Conservation (phyloP, 2,797 vertebrate genomes). For the Oreonectes daqikongensis region DNA sequence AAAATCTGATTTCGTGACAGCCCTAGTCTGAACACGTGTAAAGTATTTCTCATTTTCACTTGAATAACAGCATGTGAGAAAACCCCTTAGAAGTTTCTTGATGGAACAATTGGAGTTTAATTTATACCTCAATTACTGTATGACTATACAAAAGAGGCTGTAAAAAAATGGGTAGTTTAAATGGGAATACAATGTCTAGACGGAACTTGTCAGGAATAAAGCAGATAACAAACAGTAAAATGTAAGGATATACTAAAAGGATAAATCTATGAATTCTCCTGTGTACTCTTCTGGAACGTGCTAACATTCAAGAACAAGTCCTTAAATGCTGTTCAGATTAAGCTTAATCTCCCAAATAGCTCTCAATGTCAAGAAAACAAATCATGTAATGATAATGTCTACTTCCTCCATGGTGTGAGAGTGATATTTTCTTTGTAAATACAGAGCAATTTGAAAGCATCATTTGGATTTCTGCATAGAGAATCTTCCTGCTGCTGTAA, state of each 20-base stretch:
- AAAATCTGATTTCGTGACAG: too few species aligned
- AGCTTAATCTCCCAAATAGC: conserved; percentile 60
- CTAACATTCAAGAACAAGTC: conserved; percentile 51
- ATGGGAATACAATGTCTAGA: background rate
- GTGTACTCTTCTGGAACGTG: conserved; percentile 34
- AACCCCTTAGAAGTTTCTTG: background rate
- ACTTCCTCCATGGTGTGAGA: conserved; percentile 56
- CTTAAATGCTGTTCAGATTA: conserved; percentile 34
- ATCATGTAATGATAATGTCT: conserved; percentile 42
- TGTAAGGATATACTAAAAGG: background rate
- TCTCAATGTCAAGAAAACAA: conserved; percentile 53
- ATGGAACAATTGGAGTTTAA: background rate
- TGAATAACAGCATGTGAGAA: background rate
- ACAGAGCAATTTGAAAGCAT: conserved; percentile 46
- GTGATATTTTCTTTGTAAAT: conserved; percentile 50
- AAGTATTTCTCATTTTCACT: background rate
- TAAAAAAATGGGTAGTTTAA: background rate
- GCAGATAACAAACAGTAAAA: background rate
- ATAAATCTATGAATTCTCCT: conserved; percentile 14
- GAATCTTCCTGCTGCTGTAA: conserved; percentile 17
- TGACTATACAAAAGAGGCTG: background rate
- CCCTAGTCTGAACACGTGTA: too few species aligned
- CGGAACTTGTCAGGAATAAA: conserved; percentile 7
- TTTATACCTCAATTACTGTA: background rate
- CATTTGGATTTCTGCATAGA: conserved; percentile 41